Percentiles rank a stretch among this genome's conserved stretches.
Conservation (phyloP, 2,888 invertebrate genomes). For the Crioceris asparagi region DNA sequence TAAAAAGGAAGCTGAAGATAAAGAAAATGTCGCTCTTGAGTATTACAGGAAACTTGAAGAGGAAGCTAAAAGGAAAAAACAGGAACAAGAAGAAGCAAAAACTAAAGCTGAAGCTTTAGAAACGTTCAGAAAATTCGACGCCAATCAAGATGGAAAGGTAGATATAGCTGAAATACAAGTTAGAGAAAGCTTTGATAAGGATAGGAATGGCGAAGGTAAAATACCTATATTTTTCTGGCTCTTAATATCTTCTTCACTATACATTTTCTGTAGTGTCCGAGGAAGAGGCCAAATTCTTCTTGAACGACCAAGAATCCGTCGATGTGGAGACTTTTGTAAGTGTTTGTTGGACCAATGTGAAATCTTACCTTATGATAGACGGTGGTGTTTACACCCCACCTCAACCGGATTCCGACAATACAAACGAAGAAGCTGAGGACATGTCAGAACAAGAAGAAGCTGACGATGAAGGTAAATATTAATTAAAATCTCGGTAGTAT, state of each 20-base stretch:
- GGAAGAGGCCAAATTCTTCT: constrained; percentile 73
- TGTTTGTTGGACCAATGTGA: constrained; percentile 65
- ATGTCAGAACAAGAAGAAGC: constrained; percentile 22
- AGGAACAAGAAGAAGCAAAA: constrained; percentile 47
- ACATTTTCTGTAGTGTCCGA: constrained; percentile 49
- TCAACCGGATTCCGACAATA: constrained; percentile 24
- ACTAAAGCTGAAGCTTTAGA: constrained; percentile 54
- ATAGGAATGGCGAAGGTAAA: constrained; percentile 65
- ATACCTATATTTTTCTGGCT: constrained; percentile 1
- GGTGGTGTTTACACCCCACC: constrained; percentile 58
- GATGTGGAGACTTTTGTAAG: constrained; percentile 56
- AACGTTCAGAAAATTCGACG: constrained; percentile 69
- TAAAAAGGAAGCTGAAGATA: constrained; percentile 60
- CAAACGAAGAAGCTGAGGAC: constrained; percentile 22
- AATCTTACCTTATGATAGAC: constrained; percentile 68
- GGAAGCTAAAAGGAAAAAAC: constrained; percentile 47
- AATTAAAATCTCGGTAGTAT: no score
- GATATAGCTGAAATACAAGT: constrained; percentile 58
- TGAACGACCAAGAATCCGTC: constrained; percentile 57
- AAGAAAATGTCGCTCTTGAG: constrained; percentile 65
- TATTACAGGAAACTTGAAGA: constrained; percentile 58
- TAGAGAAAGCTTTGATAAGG: constrained; percentile 72
- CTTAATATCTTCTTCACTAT: not conserved
- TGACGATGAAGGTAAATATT: constrained; percentile 23
- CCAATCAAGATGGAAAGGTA: constrained; percentile 67